A percentile compares a stretch with the other conserved stretches of the same genome.
Evolutionary conservation across 1,140 invertebrate species (phyloP).

Genomic region (Orchestia grillus): DNA sequence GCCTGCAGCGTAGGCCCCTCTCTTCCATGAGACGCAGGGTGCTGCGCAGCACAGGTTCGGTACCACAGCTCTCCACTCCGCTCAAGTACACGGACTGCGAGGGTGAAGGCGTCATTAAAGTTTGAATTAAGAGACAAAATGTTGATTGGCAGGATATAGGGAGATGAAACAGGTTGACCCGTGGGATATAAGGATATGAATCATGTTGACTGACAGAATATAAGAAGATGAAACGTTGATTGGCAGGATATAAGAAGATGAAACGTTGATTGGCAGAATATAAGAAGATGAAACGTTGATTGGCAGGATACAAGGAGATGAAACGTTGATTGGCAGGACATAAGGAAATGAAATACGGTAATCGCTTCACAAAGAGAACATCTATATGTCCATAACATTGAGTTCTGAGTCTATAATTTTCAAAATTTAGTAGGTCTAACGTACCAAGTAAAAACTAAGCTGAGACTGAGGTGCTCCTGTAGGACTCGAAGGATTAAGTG

Average conservation of each 20-base stretch:
- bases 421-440: no score
- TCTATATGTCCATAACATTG: no score
- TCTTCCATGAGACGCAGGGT: slow-evolving; percentile 41
- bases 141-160: not conserved
- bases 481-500: no score
- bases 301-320: not conserved
- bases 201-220: not conserved
- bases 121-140: not conserved
- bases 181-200: not conserved
- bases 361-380: no score
- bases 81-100: slow-evolving; percentile 29
- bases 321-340: not conserved
- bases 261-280: not conserved
- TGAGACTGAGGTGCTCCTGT: no score
- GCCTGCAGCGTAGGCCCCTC: not conserved
- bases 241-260: not conserved
- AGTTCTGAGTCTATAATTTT: no score
- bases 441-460: no score
- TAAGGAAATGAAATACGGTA: not conserved
- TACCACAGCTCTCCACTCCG: not conserved
- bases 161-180: not conserved
- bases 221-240: not conserved
- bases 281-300: not conserved
- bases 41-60: not conserved
- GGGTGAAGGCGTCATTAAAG: not conserved